Evolutionary conservation across 2,113 vertebrate genomes (phyloP).

Genomic region (Pangasianodon gigas): DNA sequence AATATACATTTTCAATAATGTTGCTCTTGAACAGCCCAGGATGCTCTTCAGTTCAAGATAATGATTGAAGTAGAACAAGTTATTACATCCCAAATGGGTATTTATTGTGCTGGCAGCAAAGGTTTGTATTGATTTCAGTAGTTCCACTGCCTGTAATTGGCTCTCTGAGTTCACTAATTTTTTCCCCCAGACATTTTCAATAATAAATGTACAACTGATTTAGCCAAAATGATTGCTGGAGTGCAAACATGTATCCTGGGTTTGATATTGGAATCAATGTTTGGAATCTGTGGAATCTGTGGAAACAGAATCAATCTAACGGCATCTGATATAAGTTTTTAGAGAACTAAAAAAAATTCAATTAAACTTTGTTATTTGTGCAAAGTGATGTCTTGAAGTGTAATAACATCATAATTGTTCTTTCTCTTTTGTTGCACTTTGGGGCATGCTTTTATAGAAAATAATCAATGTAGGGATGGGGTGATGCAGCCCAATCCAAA

Average conservation of each 20-base stretch:
- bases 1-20: neutral
- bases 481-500: neutral
- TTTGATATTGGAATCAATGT: neutral
- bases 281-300: neutral
- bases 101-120: neutral
- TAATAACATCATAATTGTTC: neutral
- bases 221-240: neutral
- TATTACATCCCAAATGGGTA: neutral
- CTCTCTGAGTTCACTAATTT: neutral
- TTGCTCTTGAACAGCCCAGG: neutral
- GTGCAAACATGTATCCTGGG: neutral
- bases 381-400: neutral
- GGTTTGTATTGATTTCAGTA: neutral
- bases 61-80: neutral
- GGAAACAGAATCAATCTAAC: neutral
- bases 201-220: constrained; percentile 1
- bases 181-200: neutral
- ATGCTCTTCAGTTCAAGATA: neutral
- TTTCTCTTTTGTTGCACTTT: neutral
- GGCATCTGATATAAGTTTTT: neutral
- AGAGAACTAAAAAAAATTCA: neutral
- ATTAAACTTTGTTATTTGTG: too few relatives aligned
- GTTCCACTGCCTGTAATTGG: neutral
- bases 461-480: neutral
- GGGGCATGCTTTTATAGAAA: neutral